Conservation (phyloP, 2,888 invertebrate genomes). For the Chymomyza caudatula region DNA sequence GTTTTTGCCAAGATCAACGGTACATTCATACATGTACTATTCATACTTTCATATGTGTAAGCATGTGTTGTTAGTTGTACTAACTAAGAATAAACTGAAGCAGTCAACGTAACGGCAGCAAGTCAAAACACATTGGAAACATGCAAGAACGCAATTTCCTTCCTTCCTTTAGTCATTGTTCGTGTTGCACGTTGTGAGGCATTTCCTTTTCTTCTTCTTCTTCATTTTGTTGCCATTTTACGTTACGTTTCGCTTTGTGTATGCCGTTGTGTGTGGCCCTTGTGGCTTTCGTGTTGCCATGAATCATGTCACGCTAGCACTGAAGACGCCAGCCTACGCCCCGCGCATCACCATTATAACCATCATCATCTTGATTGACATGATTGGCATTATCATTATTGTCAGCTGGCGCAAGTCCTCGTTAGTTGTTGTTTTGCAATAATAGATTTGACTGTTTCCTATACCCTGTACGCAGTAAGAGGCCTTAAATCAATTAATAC, state of each 20-base stretch:
- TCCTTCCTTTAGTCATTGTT: constrained; percentile 14
- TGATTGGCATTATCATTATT: neutral
- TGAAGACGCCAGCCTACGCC: neutral
- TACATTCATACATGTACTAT: too few species aligned
- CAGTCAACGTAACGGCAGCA: neutral
- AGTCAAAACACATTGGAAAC: constrained; percentile 28
- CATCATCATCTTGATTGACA: neutral
- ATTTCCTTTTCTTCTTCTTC: constrained; percentile 39
- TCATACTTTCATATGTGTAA: neutral
- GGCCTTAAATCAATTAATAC: too few species aligned
- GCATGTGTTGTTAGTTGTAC: neutral
- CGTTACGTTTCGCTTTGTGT: neutral
- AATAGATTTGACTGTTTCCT: neutral
- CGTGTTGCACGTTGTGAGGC: constrained; percentile 32
- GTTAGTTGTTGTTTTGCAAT: neutral
- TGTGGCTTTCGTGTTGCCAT: constrained; percentile 1
- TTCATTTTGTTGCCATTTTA: neutral
- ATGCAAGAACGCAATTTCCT: constrained; percentile 57
- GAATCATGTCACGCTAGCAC: neutral
- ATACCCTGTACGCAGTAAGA: too few species aligned
- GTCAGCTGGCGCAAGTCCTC: neutral
- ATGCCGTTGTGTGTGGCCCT: neutral
- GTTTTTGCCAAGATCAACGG: too few species aligned
- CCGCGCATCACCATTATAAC: neutral
- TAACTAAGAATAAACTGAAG: neutral